Percentiles rank a stretch among this genome's conserved stretches.
Conservation (phyloP, 2,113 vertebrate species). For the Engraulis encrasicolus region DNA sequence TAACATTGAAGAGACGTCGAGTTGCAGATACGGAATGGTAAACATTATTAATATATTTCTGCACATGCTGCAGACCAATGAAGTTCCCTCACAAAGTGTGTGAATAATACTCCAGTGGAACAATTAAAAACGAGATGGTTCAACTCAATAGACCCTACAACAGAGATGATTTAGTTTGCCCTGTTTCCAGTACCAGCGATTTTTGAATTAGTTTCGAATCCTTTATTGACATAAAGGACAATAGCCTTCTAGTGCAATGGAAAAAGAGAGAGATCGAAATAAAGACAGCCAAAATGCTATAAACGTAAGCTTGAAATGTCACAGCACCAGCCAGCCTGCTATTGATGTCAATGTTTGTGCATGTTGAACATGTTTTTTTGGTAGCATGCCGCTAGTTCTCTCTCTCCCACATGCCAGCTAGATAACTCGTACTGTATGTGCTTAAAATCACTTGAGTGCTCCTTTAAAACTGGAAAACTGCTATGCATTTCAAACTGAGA, state of each 20-base stretch:
- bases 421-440: too few species aligned
- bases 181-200: conserved; percentile 39
- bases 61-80: conserved; percentile 40
- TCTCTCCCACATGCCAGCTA: too few species aligned
- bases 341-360: conserved; percentile 36
- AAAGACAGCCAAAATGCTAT: too few species aligned
- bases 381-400: conserved; percentile 48
- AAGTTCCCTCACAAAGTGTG: conserved; percentile 68
- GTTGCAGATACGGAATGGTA: conserved; percentile 62
- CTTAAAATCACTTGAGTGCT: conserved; percentile 39
- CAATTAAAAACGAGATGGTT: conserved; percentile 33
- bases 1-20: conserved; percentile 51
- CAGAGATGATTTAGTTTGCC: conserved; percentile 54
- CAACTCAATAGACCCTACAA: conserved; percentile 46
- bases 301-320: conserved; percentile 28
- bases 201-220: conserved; percentile 59
- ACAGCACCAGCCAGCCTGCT: conserved; percentile 34
- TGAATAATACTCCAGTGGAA: conserved; percentile 51
- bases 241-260: conserved; percentile 45
- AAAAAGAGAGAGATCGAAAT: conserved; percentile 35
- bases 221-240: conserved; percentile 43
- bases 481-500: conserved; percentile 60
- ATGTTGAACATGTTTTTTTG: conserved; percentile 54
- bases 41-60: conserved; percentile 60
- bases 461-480: conserved; percentile 40